These are phyloP conservation scores for Etia nguti DNA, from an alignment of 2,113 vertebrate genomes.

Conservation along the genomic window DNA sequence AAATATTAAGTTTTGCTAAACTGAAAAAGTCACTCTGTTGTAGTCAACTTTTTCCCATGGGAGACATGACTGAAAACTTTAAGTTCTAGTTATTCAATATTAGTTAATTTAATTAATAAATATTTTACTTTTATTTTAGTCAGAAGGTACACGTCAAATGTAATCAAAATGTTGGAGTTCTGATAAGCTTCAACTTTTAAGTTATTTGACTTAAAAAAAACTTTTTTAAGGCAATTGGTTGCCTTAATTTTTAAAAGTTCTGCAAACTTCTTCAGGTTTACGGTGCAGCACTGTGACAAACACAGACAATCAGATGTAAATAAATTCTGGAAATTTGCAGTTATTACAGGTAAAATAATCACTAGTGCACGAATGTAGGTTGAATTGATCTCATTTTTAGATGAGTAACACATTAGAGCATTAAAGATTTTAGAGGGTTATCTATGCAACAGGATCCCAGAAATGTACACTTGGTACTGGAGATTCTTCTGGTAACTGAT, in stretches of 20 bases:
- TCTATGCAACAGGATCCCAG: not conserved
- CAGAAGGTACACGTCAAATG: not conserved
- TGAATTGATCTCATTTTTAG: not conserved
- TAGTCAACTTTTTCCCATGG: not conserved
- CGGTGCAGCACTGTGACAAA: not conserved
- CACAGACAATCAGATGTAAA: not conserved
- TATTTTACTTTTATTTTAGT: not conserved
- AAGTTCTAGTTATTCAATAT: not conserved
- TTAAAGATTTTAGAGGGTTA: not conserved
- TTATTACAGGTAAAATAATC: not conserved
- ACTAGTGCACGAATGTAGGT: rapidly evolving
- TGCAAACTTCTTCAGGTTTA: not conserved
- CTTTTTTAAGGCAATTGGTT: not conserved
- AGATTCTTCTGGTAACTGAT: not conserved
- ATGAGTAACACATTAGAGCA: not conserved
- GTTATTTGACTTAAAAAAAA: rapidly evolving
- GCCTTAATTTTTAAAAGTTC: not conserved
- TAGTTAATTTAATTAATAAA: not conserved
- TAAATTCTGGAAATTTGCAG: not conserved
- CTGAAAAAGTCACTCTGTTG: not conserved
- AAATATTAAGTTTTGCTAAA: not conserved
- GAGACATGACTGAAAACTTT: not conserved
- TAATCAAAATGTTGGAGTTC: not conserved
- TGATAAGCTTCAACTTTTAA: not conserved
- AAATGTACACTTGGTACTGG: not conserved